These are phyloP conservation scores for Monomorium pharaonis DNA, from an alignment of 1,140 invertebrate genomes.

Conservation along the genomic window DNA sequence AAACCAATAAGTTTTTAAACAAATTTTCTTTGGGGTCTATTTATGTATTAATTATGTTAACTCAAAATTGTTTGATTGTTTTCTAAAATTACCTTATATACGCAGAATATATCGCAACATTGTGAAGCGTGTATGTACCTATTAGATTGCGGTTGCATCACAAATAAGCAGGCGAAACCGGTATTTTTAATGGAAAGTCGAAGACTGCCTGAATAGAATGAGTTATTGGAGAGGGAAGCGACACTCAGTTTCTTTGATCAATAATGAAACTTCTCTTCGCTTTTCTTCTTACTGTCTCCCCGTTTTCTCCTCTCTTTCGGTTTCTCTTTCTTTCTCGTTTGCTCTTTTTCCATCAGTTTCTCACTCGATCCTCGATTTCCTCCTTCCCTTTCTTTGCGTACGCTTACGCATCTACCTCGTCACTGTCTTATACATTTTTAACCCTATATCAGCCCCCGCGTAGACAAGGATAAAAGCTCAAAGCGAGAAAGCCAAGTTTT, in stretches of 20 bases:
- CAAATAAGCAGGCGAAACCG: conserved; percentile 57
- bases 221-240: conserved; percentile 69
- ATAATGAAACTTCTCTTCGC: conserved; percentile 75
- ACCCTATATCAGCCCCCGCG: conserved; percentile 69
- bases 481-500: conserved; percentile 73
- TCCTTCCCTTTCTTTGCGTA: not conserved
- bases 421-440: conserved; percentile 76
- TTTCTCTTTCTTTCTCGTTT: conserved; percentile 22
- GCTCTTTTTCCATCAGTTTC: conserved; percentile 5
- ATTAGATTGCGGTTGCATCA: conserved; percentile 56
- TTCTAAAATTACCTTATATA: not conserved
- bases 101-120: conserved; percentile 15
- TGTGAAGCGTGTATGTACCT: conserved; percentile 1
- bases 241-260: conserved; percentile 78
- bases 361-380: conserved; percentile 6
- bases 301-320: conserved; percentile 9
- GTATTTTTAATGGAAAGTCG: conserved; percentile 75
- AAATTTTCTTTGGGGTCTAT: not conserved
- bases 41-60: not conserved
- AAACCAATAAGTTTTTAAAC: not conserved
- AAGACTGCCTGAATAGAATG: conserved; percentile 72
- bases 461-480: conserved; percentile 66
- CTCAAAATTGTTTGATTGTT: not conserved
- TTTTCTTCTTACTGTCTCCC: conserved; percentile 41
- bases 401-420: conserved; percentile 1